Evolutionary conservation across 2,113 vertebrate species (phyloP).

Genomic region (Notothenia coriiceps): DNA sequence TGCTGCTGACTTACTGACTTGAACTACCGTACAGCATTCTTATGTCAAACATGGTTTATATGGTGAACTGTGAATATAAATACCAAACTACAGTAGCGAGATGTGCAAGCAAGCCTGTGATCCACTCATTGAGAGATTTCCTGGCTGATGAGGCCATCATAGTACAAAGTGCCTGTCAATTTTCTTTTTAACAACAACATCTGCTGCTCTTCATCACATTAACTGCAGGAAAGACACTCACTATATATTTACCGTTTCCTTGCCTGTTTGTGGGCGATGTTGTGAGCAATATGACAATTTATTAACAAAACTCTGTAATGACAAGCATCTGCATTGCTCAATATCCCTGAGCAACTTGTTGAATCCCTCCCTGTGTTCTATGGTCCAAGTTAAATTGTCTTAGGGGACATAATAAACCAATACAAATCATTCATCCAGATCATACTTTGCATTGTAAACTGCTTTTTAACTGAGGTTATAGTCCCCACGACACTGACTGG

Average conservation of each 20-base stretch:
- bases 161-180: constrained; percentile 26
- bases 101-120: neutral
- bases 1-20: neutral
- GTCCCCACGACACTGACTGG: neutral
- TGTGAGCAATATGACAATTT: neutral
- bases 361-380: constrained; percentile 15
- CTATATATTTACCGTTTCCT: neutral
- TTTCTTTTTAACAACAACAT: neutral
- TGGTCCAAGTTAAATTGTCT: constrained; percentile 8
- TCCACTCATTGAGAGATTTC: neutral
- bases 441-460: constrained; percentile 28
- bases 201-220: neutral
- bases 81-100: neutral
- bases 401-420: constrained; percentile 3
- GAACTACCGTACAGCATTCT: neutral
- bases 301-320: constrained; percentile 12
- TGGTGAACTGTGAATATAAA: neutral
- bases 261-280: constrained; percentile 19
- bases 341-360: neutral
- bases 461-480: constrained; percentile 14
- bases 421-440: constrained; percentile 3
- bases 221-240: neutral
- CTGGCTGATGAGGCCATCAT: constrained; percentile 1
- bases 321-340: constrained; percentile 1
- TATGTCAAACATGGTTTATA: neutral